Evolutionary conservation across 53 echinoderm and acorn worm species (phyloP).

Genomic region (Paracentrotus lividus): DNA sequence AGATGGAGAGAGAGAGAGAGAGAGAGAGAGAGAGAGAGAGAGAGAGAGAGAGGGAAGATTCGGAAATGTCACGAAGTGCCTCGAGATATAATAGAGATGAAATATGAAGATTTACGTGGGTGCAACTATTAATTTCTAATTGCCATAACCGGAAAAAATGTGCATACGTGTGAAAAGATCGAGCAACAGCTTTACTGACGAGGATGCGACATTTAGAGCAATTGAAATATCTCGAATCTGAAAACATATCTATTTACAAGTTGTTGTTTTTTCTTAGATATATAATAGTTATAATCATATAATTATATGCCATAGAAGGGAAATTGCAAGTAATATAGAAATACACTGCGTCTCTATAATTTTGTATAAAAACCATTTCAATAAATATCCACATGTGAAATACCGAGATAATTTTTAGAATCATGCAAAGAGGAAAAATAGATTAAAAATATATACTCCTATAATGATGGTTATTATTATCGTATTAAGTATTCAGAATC

Average conservation of each 20-base stretch:
- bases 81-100: neutral
- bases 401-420: too few relatives aligned
- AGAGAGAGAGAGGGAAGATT: neutral
- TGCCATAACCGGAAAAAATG: neutral
- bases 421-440: too few relatives aligned
- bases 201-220: neutral
- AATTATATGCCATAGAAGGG: neutral
- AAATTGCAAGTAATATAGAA: neutral
- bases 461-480: too few relatives aligned
- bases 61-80: constrained; percentile 12
- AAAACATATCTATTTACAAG: neutral
- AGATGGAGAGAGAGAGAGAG: neutral
- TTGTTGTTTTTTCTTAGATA: neutral
- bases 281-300: neutral
- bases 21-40: neutral
- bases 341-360: too few relatives aligned
- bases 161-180: neutral
- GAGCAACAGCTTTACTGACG: neutral
- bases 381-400: too few relatives aligned
- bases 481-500: too few relatives aligned
- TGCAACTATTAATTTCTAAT: neutral
- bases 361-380: too few relatives aligned
- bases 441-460: too few relatives aligned
- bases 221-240: neutral
- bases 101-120: constrained; percentile 16